Base-by-base conservation (phyloP, 2,888 invertebrate genomes). In the Synergus laeviventris region DNA sequence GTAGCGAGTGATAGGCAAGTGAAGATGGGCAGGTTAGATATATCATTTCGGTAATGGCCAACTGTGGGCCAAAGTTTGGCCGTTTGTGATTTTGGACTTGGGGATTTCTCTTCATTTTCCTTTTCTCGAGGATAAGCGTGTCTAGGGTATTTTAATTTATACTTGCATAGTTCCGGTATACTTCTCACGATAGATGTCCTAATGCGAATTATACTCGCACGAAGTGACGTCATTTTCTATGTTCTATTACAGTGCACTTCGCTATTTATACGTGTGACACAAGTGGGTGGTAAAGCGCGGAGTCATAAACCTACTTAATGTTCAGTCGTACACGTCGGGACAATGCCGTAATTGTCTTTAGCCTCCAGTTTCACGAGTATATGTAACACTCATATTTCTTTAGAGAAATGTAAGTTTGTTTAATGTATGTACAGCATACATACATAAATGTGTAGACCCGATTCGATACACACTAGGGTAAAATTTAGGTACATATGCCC, bases 121-220 rank as follows among this genome's bases (percentile, higher is more conserved):
- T 45, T 1, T 45, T 45, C 16, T 45, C 5, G n/a, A 45, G 45
- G 5, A 16, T 45, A 45, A 45, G 5, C 14, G 42, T 12, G 42
- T 14, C 45, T 45, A 45, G 5, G 16, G 3, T 45, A 45, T 45
- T 16, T 45, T n/a, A n/a, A n/a, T n/a, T 45, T 4, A n/a, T 7
- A 16, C 45, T 45, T 45, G 4, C 45, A 11, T n/a, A 45, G n/a
- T 45, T 45, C 16, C 7, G 45, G 45, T 45, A 31, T 31, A 45
- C 45, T 45, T 45, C 45, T 16, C 14, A 45, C 18, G 3, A 18
- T 21, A 14, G 54, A 74, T 56, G 59, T 73, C 59, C 61, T 77
- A 74, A 79, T 75, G 75, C 80, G 78, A 80, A 80, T 81, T 80
- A 76, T 76, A 74, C 54, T 76, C 78, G 76, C 70, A 74, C 66